Percentiles rank a stretch among this genome's conserved stretches.
phyloP scores from a whole-genome alignment of 2,888 invertebrate species.

The Brachypterus glaber region DNA sequence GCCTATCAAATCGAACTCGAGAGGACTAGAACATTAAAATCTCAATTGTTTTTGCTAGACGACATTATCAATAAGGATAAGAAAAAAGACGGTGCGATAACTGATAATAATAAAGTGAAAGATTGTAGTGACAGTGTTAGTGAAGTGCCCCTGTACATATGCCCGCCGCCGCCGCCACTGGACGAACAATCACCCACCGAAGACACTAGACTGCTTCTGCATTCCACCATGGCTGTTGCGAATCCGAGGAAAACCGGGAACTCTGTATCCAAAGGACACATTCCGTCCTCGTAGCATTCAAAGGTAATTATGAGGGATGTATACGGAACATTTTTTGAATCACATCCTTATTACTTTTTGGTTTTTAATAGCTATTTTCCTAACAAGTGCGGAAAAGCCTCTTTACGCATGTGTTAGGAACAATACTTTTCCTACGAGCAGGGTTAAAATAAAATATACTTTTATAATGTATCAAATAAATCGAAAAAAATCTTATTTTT shows the following conservation, averaged over 20 bases:
- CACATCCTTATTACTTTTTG: too few relatives aligned
- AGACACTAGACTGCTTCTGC: slow-evolving; percentile 41
- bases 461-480: too few relatives aligned
- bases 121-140: slow-evolving; percentile 28
- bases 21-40: slow-evolving; percentile 34
- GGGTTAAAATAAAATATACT: too few relatives aligned
- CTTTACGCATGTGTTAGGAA: too few relatives aligned
- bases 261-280: slow-evolving; percentile 33
- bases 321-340: too few relatives aligned
- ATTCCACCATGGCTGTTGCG: slow-evolving; percentile 22
- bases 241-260: slow-evolving; percentile 29
- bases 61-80: slow-evolving; percentile 38
- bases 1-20: slow-evolving; percentile 33
- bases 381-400: too few relatives aligned
- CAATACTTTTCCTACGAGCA: too few relatives aligned
- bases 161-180: slow-evolving; percentile 46
- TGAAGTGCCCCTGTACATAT: slow-evolving; percentile 43
- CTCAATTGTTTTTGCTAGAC: slow-evolving; percentile 41
- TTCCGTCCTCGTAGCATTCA: slow-evolving; percentile 41
- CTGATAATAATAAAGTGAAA: slow-evolving; percentile 36
- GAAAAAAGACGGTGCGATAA: slow-evolving; percentile 23
- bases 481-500: too few relatives aligned
- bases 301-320: too few relatives aligned
- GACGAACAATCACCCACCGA: slow-evolving; percentile 45
- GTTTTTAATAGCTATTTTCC: too few relatives aligned